phyloP scores from a whole-genome alignment of 2,113 vertebrate genomes.

The Amazona vittata region DNA sequence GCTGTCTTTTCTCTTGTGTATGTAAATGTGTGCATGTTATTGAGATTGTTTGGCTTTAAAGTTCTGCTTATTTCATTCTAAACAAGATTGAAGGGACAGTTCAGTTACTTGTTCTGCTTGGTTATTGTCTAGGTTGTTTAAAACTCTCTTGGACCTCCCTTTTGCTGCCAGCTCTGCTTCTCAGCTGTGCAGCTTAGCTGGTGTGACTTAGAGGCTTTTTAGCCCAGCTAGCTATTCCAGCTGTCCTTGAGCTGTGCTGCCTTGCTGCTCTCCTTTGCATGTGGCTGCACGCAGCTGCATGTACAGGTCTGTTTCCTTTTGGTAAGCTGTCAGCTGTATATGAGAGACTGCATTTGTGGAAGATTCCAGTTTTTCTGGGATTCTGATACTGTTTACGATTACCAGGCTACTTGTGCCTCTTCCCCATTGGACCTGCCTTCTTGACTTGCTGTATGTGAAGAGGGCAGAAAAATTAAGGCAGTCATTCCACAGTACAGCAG shows the following conservation, averaged over 20 bases:
- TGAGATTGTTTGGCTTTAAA: neutral
- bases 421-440: neutral
- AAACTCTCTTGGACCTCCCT: neutral
- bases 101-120: neutral
- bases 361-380: neutral
- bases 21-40: neutral
- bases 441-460: neutral
- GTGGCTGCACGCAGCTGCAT: neutral
- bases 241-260: neutral
- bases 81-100: neutral
- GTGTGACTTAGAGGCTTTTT: neutral
- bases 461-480: neutral
- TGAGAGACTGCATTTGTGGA: neutral
- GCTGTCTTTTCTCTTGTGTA: neutral
- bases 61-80: neutral
- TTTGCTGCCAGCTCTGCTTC: neutral
- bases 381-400: neutral
- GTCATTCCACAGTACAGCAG: fast-evolving
- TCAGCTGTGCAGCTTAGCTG: neutral
- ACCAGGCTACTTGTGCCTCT: neutral
- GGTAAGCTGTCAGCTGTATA: neutral
- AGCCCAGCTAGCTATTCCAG: neutral
- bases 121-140: neutral
- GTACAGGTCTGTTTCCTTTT: neutral
- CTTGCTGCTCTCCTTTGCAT: neutral